phyloP scores from a whole-genome alignment of 2,113 vertebrate genomes.

The Pimephales promelas region DNA sequence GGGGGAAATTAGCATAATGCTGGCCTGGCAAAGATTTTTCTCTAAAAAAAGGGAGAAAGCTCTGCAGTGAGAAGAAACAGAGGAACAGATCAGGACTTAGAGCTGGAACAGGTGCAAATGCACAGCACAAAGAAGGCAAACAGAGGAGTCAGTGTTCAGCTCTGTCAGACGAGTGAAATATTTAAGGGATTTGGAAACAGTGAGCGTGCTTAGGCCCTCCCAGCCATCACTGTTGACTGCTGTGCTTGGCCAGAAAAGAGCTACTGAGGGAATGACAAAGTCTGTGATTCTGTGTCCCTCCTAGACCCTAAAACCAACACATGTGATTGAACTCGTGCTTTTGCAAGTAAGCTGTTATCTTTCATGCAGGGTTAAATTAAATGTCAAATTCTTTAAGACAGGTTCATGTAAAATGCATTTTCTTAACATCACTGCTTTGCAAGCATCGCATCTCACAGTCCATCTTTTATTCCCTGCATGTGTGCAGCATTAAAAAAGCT shows the following conservation, averaged over 20 bases:
- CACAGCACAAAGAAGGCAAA: slow-evolving; percentile 68
- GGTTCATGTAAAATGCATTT: slow-evolving; percentile 32
- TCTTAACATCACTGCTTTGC: slow-evolving; percentile 1
- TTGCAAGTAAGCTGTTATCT: slow-evolving; percentile 6
- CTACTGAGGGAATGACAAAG: slow-evolving; percentile 26
- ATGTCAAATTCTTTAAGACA: slow-evolving; percentile 28
- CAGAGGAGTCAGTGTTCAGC: slow-evolving; percentile 75
- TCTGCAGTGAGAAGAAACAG: slow-evolving; percentile 37
- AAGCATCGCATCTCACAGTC: background rate
- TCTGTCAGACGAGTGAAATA: slow-evolving; percentile 72
- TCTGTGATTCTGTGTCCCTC: slow-evolving; percentile 27
- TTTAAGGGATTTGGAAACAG: slow-evolving; percentile 76
- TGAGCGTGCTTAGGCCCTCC: slow-evolving; percentile 70
- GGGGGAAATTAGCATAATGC: slow-evolving; percentile 63
- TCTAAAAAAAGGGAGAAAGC: slow-evolving; percentile 50
- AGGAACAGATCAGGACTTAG: slow-evolving; percentile 54
- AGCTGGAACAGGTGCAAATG: slow-evolving; percentile 77
- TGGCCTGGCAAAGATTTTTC: slow-evolving; percentile 56
- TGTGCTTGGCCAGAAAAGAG: slow-evolving; percentile 68
- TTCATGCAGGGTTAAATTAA: slow-evolving; percentile 17
- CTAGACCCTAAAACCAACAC: slow-evolving; percentile 35
- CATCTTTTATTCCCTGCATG: background rate
- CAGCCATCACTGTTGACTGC: slow-evolving; percentile 76
- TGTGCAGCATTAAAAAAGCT: background rate
- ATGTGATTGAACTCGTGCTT: slow-evolving; percentile 13